Base-by-base conservation (phyloP, 2,888 invertebrate genomes). In the Apamea crenata region DNA sequence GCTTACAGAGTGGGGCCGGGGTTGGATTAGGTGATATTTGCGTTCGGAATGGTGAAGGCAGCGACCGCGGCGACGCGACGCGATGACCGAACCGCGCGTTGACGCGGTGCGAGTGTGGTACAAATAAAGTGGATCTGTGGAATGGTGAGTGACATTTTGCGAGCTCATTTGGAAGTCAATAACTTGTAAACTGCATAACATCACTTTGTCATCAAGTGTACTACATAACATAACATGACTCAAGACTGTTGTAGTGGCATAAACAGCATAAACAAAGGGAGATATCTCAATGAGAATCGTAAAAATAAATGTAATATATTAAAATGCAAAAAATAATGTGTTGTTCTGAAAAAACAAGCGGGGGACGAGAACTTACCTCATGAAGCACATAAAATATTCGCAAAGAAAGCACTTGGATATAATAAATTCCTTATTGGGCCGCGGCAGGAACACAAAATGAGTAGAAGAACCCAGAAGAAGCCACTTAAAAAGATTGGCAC, bases 401-500 rank as follows among this genome's bases (percentile, higher is more conserved):
- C 90, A 91, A 92, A 93, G 91, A 90, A 92, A 90, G 91, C 91
- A 92, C 92, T 90, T 93, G 91, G 90, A 94, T 93, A 95, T 96
- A 96, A 96, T 95, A 95, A 96, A 95, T 94, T 94, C 94, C 93
- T 93, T 93, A 94, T 94, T 94, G 94, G 92, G 92, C 94, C 93
- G 92, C 93, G 94, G 93, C 92, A 94, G 95, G 91, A 94, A 95
- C 95, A 94, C 95, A 95, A 95, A 95, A 96, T 95, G 95, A 95
- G 96, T 95, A 93, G 94, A 95, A 95, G 95, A 95, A 94, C 96
- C 96, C 97, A 93, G 94, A 95, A 95, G 95, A 95, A 94, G 96
- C 96, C 97, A 97, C 96, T 97, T 96, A 95, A 96, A 97, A 96
- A 97, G 96, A 97, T 96, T 97, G 96, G 95, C 96, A 97, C 96